phyloP scores from a whole-genome alignment of 2,797 vertebrate genomes.

The Acanthiza pusilla region DNA sequence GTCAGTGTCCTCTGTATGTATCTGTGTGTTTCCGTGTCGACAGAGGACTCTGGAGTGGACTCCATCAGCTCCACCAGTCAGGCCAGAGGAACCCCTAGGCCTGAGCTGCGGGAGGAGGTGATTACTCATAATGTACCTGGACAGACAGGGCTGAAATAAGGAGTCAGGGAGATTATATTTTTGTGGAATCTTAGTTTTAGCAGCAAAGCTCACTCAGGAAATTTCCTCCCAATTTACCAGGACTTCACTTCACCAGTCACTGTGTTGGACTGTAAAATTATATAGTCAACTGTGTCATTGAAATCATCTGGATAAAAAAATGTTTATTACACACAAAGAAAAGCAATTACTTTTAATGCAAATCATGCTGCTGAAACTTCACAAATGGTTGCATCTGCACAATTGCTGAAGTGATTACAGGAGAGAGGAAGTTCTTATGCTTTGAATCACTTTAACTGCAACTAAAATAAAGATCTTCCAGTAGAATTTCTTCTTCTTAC shows the following conservation, averaged over 20 bases:
- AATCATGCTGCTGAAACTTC: background rate
- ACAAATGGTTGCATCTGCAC: background rate
- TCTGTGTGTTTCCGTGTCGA: background rate
- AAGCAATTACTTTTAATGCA: background rate
- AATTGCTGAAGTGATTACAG: background rate
- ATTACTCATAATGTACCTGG: background rate
- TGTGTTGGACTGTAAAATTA: background rate
- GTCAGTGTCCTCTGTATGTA: too few relatives aligned
- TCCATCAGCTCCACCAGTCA: background rate
- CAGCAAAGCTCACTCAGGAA: background rate
- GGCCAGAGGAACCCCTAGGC: too few relatives aligned
- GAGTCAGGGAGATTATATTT: background rate
- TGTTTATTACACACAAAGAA: background rate
- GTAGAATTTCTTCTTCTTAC: background rate
- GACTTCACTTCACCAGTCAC: background rate
- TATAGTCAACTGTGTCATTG: background rate
- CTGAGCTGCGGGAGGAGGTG: background rate
- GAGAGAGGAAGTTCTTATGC: background rate
- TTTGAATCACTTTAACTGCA: background rate
- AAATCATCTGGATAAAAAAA: background rate
- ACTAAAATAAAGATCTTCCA: background rate
- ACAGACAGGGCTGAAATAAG: background rate
- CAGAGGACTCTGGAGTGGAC: too few relatives aligned
- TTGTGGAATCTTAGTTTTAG: background rate
- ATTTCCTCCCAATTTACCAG: background rate